Base-by-base conservation (phyloP, 2,797 vertebrate genomes). In the Sandelia bainsii region DNA sequence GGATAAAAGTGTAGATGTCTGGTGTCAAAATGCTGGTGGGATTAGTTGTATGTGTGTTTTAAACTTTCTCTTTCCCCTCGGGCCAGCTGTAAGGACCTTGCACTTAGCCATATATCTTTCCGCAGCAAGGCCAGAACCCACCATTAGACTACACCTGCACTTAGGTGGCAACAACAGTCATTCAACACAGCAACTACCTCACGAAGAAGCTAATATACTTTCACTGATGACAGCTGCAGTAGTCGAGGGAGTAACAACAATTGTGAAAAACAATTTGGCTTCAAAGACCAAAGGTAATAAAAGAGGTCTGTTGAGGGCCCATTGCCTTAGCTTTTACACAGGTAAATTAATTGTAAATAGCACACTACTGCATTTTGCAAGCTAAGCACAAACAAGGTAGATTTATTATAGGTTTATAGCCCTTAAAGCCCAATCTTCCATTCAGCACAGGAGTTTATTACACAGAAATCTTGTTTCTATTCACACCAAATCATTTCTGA, bases 141-240 rank as follows among this genome's bases (percentile, higher is more conserved):
- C 80, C 67, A 84, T 90, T 84, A 87, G 51, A 57, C 81, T 67
- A 25, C 79, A 89, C 78, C 83, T 87, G 71, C 64, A 81, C 53
- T 79, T 73, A 77, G 45, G 58, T 70, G 29, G 34, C 13, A 42
- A 63, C 69, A 49, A 27, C 59, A 79, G 65, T 32, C 57, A 69
- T 72, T 80, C 49, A 77, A 20, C 57, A n/a, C 12, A 52, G 32
- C 22, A 59, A 69, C 77, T 16, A 6, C 62, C 54, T 40, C 40
- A 27, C 11, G 0, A 1, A 42, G 44, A 61, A 10, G 32, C 49
- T 17, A 22, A 11, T 37, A 32, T 1, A 46, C 76, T 82, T 75
- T 79, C 64, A 72, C 66, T n/a, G 25, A 52, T 46, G 56, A 69
- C 73, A 42, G 82, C 34, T 40, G 48, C 32, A 29, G 32, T 20